Evolutionary conservation across 2,888 invertebrate species (phyloP), one percentile per base, ranked within the genome.

Genomic region (Pomacea canaliculata): DNA sequence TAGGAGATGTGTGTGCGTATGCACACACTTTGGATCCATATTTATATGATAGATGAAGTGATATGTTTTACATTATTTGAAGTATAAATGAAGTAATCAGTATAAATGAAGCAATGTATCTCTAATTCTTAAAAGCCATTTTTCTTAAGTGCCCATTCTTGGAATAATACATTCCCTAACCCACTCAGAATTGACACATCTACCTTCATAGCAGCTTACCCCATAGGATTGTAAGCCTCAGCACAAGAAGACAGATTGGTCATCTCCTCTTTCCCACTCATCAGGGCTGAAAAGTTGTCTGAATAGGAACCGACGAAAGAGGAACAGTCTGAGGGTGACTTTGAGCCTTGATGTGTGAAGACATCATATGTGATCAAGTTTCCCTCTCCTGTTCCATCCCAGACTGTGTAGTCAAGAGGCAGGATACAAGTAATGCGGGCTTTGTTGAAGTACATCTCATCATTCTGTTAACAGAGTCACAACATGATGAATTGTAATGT

Each of bases 351-450:
- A 60, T 79, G 78, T 63, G 85, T 84, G 27, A 83, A 70, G 10
- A 88, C 79, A 72, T 91, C 90, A 78, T 90, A 91, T 51, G 90
- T 88, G 73, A 89, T 86, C 48, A 91, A 82, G 76, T 88, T 91
- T 27, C 92, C 92, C 80, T 92, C 91, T 4, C 91, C 91, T 8
- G 92, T 92, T 10, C 92, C 92, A 12, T 92, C 89, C 92, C 92
- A 92, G 19, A 92, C 87, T 9, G 86, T 83, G 76, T 89, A 85
- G 63, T 89, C 89, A 73, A 89, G 84, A 59, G 90, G 90, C 69
- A 92, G 84, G 18, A 92, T 83, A 56, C 91, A 87, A 18, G 91
- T 91, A 67, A 92, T 89, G 19, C 91, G 85, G 9, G 88, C 86
- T 51, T 85, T 81, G 82, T 90, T 90, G 81, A 90, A 88, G 66